Evolutionary conservation across 2,113 vertebrate species (phyloP).

Genomic region (Sciurus niger): DNA sequence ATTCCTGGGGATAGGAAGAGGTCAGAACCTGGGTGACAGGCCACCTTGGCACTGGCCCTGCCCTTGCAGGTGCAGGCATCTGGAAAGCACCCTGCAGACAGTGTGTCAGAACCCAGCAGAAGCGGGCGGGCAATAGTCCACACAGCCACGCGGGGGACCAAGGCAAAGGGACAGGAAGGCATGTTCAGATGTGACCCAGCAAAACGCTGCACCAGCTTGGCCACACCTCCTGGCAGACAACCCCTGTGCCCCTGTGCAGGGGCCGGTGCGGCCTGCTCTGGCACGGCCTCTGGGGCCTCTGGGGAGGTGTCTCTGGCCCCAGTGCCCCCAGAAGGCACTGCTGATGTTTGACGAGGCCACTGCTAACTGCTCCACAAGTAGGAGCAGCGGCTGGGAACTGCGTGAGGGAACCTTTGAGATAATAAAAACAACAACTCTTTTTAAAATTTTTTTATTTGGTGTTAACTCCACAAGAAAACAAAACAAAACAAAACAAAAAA

Average conservation of each 20-base stretch:
- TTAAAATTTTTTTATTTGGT: constrained; percentile 97
- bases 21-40: no score
- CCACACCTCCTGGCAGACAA: no score
- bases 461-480: constrained; percentile 99
- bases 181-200: not conserved
- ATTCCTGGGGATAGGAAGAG: not conserved
- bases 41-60: not conserved
- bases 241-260: fast-evolving
- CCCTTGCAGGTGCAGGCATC: no score
- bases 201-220: no score
- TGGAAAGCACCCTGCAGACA: no score
- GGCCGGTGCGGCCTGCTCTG: fast-evolving
- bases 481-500: constrained; percentile 92
- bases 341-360: fast-evolving
- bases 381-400: not conserved
- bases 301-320: not conserved
- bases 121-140: not conserved
- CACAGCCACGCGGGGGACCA: fast-evolving
- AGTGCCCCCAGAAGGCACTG: fast-evolving
- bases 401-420: not conserved
- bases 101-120: not conserved
- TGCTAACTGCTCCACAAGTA: not conserved
- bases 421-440: constrained; percentile 66
- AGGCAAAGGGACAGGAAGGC: fast-evolving
- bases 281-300: fast-evolving